phyloP scores from a whole-genome alignment of 2,113 vertebrate species.

The Plectropomus leopardus region DNA sequence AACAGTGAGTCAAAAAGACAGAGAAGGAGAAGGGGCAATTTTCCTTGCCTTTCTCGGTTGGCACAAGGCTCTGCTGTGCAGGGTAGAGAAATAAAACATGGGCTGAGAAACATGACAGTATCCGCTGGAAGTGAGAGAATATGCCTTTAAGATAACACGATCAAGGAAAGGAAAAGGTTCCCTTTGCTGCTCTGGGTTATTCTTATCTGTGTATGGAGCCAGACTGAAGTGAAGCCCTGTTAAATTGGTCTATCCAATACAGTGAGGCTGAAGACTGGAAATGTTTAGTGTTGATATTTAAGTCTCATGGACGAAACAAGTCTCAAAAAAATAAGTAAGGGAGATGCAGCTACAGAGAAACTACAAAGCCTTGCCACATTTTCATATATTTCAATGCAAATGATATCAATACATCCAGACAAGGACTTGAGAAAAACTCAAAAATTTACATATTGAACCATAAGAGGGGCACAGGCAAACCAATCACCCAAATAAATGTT shows the following conservation, averaged over 20 bases:
- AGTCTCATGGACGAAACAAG: constrained; percentile 2
- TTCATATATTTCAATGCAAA: neutral
- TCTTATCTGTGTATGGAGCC: constrained; percentile 55
- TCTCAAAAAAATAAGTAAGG: neutral
- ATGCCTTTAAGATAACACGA: constrained; percentile 62
- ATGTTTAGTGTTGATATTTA: constrained; percentile 26
- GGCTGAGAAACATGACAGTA: constrained; percentile 66
- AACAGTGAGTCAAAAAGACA: constrained; percentile 49
- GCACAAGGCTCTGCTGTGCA: constrained; percentile 40
- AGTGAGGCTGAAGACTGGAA: constrained; percentile 22
- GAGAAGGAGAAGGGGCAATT: constrained; percentile 44
- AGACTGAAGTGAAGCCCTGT: constrained; percentile 48
- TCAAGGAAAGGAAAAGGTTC: constrained; percentile 57
- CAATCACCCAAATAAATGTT: too few species aligned
- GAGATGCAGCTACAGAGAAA: neutral
- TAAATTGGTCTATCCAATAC: constrained; percentile 47
- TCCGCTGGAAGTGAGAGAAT: constrained; percentile 66
- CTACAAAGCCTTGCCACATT: neutral
- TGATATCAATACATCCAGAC: neutral
- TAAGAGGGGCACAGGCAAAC: too few species aligned
- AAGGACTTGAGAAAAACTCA: neutral
- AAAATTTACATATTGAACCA: too few species aligned
- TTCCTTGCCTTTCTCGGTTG: constrained; percentile 46
- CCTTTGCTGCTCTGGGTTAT: constrained; percentile 49
- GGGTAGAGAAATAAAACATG: constrained; percentile 68